These are phyloP conservation scores for Rutilus rutilus DNA, from an alignment of 2,113 vertebrate genomes.

Conservation along the genomic window DNA sequence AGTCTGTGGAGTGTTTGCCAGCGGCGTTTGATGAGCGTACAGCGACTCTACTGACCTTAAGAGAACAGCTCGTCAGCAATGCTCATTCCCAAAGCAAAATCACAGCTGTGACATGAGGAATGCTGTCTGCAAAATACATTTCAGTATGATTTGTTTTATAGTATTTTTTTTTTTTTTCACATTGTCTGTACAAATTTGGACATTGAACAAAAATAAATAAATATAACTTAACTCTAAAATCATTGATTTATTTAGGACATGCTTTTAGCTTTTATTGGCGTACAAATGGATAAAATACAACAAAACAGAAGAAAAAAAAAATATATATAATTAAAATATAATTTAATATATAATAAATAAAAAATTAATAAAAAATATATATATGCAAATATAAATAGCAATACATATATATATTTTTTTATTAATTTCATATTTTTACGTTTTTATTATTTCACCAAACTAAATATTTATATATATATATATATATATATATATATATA, in stretches of 20 bases:
- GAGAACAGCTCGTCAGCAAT: not conserved
- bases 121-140: no score
- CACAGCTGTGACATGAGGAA: not conserved
- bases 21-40: not conserved
- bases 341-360: no score
- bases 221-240: not conserved
- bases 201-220: not conserved
- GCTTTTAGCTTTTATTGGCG: not conserved
- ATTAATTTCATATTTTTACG: no score
- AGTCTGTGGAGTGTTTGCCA: not conserved
- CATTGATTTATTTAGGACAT: not conserved
- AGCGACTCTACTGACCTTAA: slow-evolving; percentile 7
- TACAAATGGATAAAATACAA: not conserved
- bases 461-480: no score
- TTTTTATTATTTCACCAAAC: no score
- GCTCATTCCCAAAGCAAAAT: slow-evolving; percentile 7
- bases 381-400: no score
- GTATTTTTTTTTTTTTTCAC: no score
- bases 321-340: no score
- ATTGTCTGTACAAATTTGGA: not conserved
- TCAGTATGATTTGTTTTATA: no score
- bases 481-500: not conserved
- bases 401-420: no score
- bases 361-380: no score
- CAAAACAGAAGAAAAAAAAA: no score